Evolutionary conservation across 2,797 vertebrate genomes (phyloP).

Genomic region (Pseudomugil gertrudae): DNA sequence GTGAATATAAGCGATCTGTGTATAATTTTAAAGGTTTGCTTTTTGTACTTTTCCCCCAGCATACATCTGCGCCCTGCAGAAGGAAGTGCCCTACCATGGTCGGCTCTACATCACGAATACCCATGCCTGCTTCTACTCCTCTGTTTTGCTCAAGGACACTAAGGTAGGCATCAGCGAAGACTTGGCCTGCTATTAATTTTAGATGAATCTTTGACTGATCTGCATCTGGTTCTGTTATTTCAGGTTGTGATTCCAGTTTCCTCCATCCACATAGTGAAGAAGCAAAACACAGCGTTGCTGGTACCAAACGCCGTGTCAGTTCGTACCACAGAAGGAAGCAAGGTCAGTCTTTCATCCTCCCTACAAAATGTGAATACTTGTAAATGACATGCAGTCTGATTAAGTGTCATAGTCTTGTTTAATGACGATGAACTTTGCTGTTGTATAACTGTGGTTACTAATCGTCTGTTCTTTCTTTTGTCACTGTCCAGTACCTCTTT

Average conservation of each 20-base stretch:
- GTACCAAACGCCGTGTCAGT: conserved; percentile 90
- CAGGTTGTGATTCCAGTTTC: conserved; percentile 84
- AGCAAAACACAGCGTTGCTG: conserved; percentile 88
- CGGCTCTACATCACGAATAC: conserved; percentile 85
- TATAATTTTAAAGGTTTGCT: neutral
- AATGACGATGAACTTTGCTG: neutral
- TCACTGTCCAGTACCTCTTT: conserved; percentile 83
- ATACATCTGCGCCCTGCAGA: conserved; percentile 89
- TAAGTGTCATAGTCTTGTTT: neutral
- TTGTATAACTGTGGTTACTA: conserved; percentile 17
- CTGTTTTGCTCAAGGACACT: conserved; percentile 86
- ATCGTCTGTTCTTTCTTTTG: neutral
- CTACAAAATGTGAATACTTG: neutral
- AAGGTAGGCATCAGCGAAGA: conserved; percentile 74
- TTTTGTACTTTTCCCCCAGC: conserved; percentile 63
- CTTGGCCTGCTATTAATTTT: neutral
- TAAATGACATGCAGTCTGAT: neutral
- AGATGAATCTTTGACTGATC: neutral
- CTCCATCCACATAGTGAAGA: conserved; percentile 83
- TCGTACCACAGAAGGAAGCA: conserved; percentile 83
- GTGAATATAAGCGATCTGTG: neutral
- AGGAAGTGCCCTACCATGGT: conserved; percentile 88
- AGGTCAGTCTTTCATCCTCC: conserved; percentile 75
- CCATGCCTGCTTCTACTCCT: conserved; percentile 87
- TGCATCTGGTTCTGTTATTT: conserved; percentile 4